Evolutionary conservation across 2,888 invertebrate species (phyloP), one percentile per base, ranked within the genome.

Genomic region (Orchesellides sinensis): DNA sequence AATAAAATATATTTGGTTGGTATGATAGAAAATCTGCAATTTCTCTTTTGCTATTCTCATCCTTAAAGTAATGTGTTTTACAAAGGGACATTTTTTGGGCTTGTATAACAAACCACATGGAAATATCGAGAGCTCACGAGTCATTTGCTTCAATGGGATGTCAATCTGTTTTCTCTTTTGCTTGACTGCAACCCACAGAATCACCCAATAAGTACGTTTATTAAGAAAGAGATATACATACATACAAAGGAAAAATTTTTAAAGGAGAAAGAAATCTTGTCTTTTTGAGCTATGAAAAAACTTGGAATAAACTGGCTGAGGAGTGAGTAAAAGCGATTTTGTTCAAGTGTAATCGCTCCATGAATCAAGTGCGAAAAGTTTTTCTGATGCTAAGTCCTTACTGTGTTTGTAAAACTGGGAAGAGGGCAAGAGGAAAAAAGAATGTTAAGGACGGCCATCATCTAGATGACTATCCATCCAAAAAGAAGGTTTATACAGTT

Each of bases 361-460:
- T 80, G 80, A 80, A 80, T 80, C 80, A 80, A 80, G 73, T 80
- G 80, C 73, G 80, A 80, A n/a, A 80, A 80, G 73, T 80, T 80
- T n/a, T n/a, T n/a, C n/a, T 65, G 73, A 59, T 56, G 80, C 80
- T 80, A 80, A 80, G 80, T 73, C 73, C 73, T 80, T n/a, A n/a
- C 80, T 73, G 72, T 65, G 73, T 73, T 79, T 73, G 72, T 73
- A 68, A 73, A 73, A 59, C 73, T 72, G 66, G 59, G 80, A 80
- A 73, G 68, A 56, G 73, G 79, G 54, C 63, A 65, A 72, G 61
- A 63, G n/a, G 19, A 32, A 54, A 10, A 45, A 10, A 25, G 25
- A 40, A 68, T 6, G 63, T 63, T 59, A n/a, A 47, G 56, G 56
- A 56, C 14, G 25, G n/a, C 17, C n/a, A 25, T 27, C 45, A 65